These are phyloP conservation scores for Drosophila conformis DNA, from an alignment of 2,888 invertebrate species.

Conservation along the genomic window DNA sequence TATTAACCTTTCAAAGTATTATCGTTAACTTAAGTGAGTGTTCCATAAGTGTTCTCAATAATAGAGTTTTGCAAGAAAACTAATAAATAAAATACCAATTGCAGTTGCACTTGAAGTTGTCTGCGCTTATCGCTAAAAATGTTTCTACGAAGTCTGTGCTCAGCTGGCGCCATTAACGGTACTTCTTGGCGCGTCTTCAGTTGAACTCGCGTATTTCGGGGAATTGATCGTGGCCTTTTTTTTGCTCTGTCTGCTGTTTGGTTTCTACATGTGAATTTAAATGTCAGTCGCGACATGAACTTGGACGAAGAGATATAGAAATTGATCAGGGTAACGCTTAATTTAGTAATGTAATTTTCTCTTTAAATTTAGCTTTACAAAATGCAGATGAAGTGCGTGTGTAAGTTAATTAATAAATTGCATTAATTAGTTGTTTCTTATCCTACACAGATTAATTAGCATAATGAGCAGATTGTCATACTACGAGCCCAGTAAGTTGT, in stretches of 20 bases:
- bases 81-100: not conserved
- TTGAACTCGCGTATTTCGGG: not conserved
- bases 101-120: conserved; percentile 6
- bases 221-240: not conserved
- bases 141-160: not conserved
- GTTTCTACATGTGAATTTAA: conserved; percentile 4
- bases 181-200: not conserved
- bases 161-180: conserved; percentile 48
- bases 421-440: not conserved
- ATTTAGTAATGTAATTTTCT: not conserved
- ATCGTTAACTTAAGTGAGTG: no score
- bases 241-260: conserved; percentile 2
- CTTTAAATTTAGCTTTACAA: not conserved
- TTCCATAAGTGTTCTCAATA: not conserved
- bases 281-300: conserved; percentile 4
- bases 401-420: no score
- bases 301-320: not conserved
- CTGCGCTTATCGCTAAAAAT: conserved; percentile 19
- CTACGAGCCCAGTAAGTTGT: conserved; percentile 34
- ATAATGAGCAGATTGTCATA: conserved; percentile 25
- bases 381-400: conserved; percentile 37
- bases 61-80: conserved; percentile 1
- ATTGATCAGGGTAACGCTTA: conserved; percentile 4
- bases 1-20: not conserved
- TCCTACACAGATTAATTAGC: conserved; percentile 19